These are phyloP conservation scores for Rhyacophila brunnea DNA, from an alignment of 1,140 invertebrate species.

Conservation along the genomic window DNA sequence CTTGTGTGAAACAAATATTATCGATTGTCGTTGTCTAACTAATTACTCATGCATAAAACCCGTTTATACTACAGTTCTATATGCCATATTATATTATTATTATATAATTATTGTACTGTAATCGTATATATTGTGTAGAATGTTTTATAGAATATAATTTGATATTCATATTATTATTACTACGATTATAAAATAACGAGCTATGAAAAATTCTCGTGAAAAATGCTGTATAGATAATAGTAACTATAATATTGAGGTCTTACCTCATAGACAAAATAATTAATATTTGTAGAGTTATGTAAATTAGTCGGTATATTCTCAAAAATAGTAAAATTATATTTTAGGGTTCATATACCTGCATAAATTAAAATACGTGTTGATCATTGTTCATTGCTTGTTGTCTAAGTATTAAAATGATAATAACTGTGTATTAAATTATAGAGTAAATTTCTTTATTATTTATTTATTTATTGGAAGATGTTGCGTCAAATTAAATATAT, in stretches of 20 bases:
- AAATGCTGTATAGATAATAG: constrained; percentile 61
- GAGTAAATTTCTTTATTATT: too few relatives aligned
- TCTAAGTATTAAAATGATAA: neutral
- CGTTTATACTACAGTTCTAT: too few relatives aligned
- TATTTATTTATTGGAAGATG: too few relatives aligned
- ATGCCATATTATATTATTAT: too few relatives aligned
- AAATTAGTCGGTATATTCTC: neutral
- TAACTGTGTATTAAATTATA: too few relatives aligned
- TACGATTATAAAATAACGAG: neutral
- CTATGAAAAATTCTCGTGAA: constrained; percentile 4
- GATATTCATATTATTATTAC: neutral
- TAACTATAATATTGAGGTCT: constrained; percentile 31
- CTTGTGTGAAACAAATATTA: too few relatives aligned
- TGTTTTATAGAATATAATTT: neutral
- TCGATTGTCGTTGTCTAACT: too few relatives aligned
- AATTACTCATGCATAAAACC: too few relatives aligned
- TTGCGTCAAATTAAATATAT: constrained; percentile 1
- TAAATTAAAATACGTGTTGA: neutral
- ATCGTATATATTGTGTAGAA: too few relatives aligned
- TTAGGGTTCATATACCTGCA: constrained; percentile 30
- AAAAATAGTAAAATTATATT: neutral
- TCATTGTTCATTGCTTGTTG: constrained; percentile 8
- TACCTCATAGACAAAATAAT: neutral
- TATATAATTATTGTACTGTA: too few relatives aligned
- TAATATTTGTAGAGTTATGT: neutral